phyloP scores from a whole-genome alignment of 2,113 vertebrate genomes.

The Arenaria interpres region DNA sequence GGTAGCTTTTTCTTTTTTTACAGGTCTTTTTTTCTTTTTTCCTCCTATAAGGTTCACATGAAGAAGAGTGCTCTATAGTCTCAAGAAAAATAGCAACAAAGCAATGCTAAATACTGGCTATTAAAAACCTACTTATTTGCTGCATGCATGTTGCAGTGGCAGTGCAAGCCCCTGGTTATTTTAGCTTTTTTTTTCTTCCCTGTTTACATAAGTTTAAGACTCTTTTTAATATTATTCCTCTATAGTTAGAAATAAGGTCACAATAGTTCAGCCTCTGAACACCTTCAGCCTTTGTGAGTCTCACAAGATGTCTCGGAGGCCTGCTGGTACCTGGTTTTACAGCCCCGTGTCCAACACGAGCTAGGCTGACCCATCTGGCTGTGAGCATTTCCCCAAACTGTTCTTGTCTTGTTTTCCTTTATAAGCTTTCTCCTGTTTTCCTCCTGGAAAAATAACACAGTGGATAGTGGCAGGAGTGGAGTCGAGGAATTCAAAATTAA shows the following conservation, averaged over 20 bases:
- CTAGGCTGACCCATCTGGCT: neutral
- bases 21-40: neutral
- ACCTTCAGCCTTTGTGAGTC: neutral
- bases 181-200: neutral
- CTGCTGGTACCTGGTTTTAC: neutral
- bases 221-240: neutral
- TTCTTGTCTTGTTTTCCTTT: neutral
- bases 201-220: neutral
- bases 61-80: neutral
- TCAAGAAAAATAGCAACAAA: neutral
- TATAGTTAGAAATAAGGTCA: neutral
- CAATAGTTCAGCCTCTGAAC: neutral
- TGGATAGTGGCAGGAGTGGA: neutral
- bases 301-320: neutral
- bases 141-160: neutral
- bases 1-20: neutral
- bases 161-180: neutral
- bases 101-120: neutral
- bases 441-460: neutral
- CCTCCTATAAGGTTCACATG: neutral
- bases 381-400: neutral
- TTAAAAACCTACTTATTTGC: neutral
- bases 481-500: neutral
- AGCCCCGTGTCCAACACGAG: fast-evolving
- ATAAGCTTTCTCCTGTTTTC: neutral